Conservation (phyloP, 1,140 invertebrate species). For the Piezodorus guildinii region DNA sequence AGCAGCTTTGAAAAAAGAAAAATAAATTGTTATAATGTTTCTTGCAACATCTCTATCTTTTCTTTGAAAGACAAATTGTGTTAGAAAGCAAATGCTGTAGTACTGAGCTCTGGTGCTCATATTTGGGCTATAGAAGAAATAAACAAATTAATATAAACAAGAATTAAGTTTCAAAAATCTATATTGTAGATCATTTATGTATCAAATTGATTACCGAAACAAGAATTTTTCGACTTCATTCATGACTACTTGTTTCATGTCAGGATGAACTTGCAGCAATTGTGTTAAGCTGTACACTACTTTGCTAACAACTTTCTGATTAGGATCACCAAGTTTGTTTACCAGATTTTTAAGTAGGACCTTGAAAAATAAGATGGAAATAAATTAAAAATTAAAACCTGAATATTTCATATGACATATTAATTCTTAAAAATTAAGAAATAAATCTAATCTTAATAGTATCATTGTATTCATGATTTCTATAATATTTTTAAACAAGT, state of each 20-base stretch:
- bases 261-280: constrained; percentile 73
- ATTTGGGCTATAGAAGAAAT: constrained; percentile 47
- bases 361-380: constrained; percentile 35
- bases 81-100: constrained; percentile 85
- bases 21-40: constrained; percentile 81
- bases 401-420: no score
- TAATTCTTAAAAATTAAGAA: no score
- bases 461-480: no score
- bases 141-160: constrained; percentile 6
- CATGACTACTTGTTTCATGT: constrained; percentile 82
- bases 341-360: constrained; percentile 68
- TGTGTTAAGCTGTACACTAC: constrained; percentile 75
- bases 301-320: constrained; percentile 74
- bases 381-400: no score
- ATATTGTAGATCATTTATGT: no score
- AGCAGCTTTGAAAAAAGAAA: constrained; percentile 88
- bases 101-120: constrained; percentile 77
- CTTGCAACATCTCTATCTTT: constrained; percentile 66
- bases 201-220: constrained; percentile 45
- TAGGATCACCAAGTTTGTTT: constrained; percentile 93
- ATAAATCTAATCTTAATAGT: no score
- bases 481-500: no score
- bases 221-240: constrained; percentile 80
- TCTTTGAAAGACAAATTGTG: constrained; percentile 59
- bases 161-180: neutral